Percentiles rank a stretch among this genome's conserved stretches.
Evolutionary conservation across 2,888 invertebrate genomes (phyloP).

Genomic region (Hemicrepidius hirtus): DNA sequence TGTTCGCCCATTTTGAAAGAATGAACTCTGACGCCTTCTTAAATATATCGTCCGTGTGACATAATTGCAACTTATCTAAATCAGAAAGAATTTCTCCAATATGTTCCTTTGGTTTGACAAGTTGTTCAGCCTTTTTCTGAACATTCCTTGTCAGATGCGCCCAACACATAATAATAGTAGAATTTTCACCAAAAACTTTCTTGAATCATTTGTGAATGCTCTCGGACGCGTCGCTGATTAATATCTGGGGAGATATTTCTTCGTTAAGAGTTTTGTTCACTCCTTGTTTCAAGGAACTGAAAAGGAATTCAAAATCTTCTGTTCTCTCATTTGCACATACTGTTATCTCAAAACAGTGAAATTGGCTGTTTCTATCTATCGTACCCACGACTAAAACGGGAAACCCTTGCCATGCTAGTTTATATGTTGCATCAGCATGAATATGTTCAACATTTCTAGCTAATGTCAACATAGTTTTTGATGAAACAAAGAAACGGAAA

Average conservation of each 20-base stretch:
- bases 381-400: too few relatives aligned
- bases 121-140: neutral
- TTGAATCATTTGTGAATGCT: slow-evolving; percentile 1
- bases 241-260: neutral
- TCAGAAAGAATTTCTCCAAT: neutral
- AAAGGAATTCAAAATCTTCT: neutral
- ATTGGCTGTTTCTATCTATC: too few relatives aligned
- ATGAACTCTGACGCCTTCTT: neutral
- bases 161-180: neutral
- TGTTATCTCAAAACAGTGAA: too few relatives aligned
- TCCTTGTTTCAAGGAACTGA: too few relatives aligned
- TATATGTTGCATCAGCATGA: too few relatives aligned
- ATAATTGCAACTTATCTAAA: neutral
- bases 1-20: neutral
- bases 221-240: neutral
- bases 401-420: too few relatives aligned
- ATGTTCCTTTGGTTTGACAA: neutral
- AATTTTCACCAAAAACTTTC: neutral
- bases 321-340: too few relatives aligned
- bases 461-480: too few relatives aligned
- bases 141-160: neutral
- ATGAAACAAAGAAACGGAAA: too few relatives aligned
- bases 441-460: too few relatives aligned
- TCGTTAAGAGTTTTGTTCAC: neutral
- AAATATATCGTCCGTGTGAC: neutral